Evolutionary conservation across 2,797 vertebrate species (phyloP), one percentile per base, ranked within the genome.

Genomic region (Furcifer pardalis): DNA sequence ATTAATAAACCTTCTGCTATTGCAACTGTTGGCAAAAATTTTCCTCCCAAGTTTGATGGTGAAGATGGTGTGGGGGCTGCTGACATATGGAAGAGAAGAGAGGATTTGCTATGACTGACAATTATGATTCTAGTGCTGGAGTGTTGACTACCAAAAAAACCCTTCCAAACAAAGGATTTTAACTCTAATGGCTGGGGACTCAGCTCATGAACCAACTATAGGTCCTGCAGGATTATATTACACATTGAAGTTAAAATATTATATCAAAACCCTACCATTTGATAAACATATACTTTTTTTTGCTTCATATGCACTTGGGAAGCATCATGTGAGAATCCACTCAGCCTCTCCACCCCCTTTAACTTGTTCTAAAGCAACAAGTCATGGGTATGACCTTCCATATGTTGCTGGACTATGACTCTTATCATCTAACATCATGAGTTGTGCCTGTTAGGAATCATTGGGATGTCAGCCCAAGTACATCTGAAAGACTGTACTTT

Each of bases 1-100:
- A 86, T 86, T 76, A 59, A 81, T 86, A 76, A 86, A n/a, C 62
- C 37, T 85, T 62, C 75, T 85, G 40, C 63, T 63, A 69, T 60
- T 30, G 35, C 17, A 66, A 44, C 44, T 81, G 40, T 59, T 60
- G 65, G 73, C 63, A 49, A 62, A 40, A 77, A 62, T n/a, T 52
- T 82, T 44, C 42, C 35, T 62, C 32, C 56, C 71, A 62, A 77
- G 7, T 81, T 82, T 40, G 40, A 21, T 63, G n/a, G 40, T 82
- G 17, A 73, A 23, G 52, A 68, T 27, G 6, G 12, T 25, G 10
- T 7, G 5, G 56, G 8, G 2, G 56, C 35, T 52, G 59, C 78
- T 60, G 63, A 71, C 72, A 44, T 27, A 80, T 23, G 62, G 65
- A 66, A 76, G 52, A 9, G 72, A 76, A 66, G 75, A 68, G 73